Conservation (phyloP, 2,888 invertebrate species). For the Hydropsyche betteni region DNA sequence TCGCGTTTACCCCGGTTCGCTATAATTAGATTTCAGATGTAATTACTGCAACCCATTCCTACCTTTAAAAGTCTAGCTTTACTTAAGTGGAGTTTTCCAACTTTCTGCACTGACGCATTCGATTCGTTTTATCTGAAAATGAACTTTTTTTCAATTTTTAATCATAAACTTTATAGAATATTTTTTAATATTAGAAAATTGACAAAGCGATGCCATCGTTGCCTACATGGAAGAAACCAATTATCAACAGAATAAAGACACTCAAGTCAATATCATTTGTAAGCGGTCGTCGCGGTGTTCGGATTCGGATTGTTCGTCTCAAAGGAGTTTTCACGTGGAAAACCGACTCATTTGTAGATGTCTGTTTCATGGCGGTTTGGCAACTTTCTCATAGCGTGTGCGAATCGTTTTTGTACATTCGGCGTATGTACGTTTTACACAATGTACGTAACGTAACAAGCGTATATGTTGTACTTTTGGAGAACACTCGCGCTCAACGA, state of each 20-base stretch:
- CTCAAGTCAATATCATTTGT: too few species aligned
- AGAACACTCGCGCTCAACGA: neutral
- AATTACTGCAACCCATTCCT: conserved; percentile 18
- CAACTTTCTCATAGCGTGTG: neutral
- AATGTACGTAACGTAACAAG: neutral
- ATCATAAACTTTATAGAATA: too few species aligned
- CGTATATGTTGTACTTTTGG: too few species aligned
- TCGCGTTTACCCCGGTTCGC: conserved; percentile 21
- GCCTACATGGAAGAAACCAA: too few species aligned
- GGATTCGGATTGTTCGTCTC: conserved; percentile 13
- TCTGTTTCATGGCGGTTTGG: conserved; percentile 12
- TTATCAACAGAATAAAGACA: too few species aligned
- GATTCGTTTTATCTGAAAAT: too few species aligned
- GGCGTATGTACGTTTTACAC: neutral
- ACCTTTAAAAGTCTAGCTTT: neutral
- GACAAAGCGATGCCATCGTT: too few species aligned
- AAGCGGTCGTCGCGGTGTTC: neutral
- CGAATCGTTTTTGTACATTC: conserved; percentile 12
- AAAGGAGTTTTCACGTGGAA: conserved; percentile 29
- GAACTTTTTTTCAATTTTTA: too few species aligned
- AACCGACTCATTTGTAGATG: conserved; percentile 34
- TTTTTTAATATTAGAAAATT: too few species aligned
- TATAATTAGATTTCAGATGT: conserved; percentile 40
- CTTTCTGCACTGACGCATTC: too few species aligned
- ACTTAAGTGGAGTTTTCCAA: neutral